These are phyloP conservation scores for Danio aesculapii DNA, from an alignment of 2,797 vertebrate genomes.

Conservation along the genomic window DNA sequence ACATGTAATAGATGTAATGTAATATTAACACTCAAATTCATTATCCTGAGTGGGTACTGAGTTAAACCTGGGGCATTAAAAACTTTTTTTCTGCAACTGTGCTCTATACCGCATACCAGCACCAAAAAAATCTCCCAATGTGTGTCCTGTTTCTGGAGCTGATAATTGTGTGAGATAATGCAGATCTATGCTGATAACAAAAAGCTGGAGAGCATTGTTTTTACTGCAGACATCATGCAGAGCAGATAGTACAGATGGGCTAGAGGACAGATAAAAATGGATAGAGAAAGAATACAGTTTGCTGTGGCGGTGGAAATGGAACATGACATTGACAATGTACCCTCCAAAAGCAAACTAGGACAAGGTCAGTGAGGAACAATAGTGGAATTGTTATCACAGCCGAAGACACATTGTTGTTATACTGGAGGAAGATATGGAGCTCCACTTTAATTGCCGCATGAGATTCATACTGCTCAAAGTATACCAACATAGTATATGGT, in stretches of 20 bases:
- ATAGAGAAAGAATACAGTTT: constrained; percentile 38
- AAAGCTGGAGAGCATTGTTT: constrained; percentile 51
- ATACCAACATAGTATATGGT: neutral
- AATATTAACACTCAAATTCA: neutral
- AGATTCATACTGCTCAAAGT: neutral
- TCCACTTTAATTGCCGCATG: neutral
- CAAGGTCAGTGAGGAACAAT: constrained; percentile 37
- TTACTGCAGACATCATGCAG: constrained; percentile 56
- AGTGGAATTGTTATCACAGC: neutral
- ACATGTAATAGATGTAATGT: neutral
- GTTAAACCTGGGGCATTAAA: constrained; percentile 34
- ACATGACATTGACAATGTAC: constrained; percentile 36
- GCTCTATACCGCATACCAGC: constrained; percentile 27
- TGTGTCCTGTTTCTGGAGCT: constrained; percentile 54
- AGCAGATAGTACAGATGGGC: constrained; percentile 57
- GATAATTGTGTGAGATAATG: constrained; percentile 61
- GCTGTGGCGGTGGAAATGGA: constrained; percentile 47
- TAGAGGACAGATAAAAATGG: constrained; percentile 56
- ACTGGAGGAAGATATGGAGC: neutral
- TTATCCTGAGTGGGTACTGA: constrained; percentile 41
- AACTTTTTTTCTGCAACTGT: constrained; percentile 35
- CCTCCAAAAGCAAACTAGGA: constrained; percentile 46
- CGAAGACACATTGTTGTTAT: constrained; percentile 18
- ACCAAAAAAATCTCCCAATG: constrained; percentile 32
- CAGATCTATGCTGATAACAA: constrained; percentile 57